Base-by-base conservation (phyloP, 2,113 vertebrate genomes). In the Helogale parvula region DNA sequence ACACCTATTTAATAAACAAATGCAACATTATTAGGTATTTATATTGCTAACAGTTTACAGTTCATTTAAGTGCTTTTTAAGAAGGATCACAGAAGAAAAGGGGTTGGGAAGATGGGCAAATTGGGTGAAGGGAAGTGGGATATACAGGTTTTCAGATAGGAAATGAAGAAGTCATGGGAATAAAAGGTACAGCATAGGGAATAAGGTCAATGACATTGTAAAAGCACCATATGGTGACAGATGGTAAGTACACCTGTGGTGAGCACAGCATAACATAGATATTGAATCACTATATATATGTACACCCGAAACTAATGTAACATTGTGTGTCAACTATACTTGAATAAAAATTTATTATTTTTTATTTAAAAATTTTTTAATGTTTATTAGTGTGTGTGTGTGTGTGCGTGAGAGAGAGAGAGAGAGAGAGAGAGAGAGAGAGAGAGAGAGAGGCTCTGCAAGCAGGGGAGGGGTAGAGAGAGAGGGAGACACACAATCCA, bases 1-100 rank as follows among this genome's bases (percentile, higher is more conserved):
- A 94, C 1, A 74, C 5, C 84, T 76, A 90, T 68, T 96, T 93
- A 77, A 68, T 90, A 96, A 97, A 69, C 41, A 97, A 71, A 88
- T 29, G 11, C 69, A 29, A 54, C 72, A 3, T 84, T 80, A 90
- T 92, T 68, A 94, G 19, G 8, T 71, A 65, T 88, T 29, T 90
- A 76, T 11, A 83, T 0, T 38, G 19, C 19, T 35, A 81, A 66
- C 79, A 95, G 76, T 71, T 94, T 60, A 90, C 15, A 69, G 84
- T 82, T 95, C 50, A 86, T 21, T 72, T 21, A 95, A 94, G 50
- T 85, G n/a, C 9, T 89, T 92, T 92, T 89, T 47, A 83, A 79
- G 38, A 89, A 85, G 38, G 35, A 91, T 92, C 66, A 60, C 29
- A 92, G 65, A 77, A 77, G 27, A 27, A 27, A 47, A 77, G 27